Evolutionary conservation across 2,113 vertebrate species (phyloP).

Genomic region (Sinocyclocheilus maitianheensis): DNA sequence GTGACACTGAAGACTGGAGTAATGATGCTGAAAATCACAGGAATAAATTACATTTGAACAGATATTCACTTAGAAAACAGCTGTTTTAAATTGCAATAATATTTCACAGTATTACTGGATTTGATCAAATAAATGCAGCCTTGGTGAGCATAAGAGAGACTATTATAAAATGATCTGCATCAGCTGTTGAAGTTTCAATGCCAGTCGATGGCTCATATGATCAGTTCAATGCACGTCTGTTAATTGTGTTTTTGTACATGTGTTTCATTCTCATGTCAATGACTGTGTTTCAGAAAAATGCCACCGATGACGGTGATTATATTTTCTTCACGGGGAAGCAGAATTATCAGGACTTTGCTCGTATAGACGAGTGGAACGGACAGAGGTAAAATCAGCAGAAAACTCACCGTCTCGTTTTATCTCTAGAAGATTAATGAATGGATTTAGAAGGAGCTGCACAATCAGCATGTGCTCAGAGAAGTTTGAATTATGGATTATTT

Average conservation of each 20-base stretch:
- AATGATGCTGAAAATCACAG: no score
- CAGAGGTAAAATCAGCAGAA: constrained; percentile 75
- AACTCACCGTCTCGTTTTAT: background rate
- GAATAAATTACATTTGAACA: no score
- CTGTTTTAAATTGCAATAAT: no score
- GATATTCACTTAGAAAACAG: no score
- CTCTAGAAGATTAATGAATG: background rate
- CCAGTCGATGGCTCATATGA: no score
- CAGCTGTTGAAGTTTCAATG: no score
- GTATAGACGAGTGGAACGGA: constrained; percentile 87
- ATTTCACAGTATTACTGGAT: no score
- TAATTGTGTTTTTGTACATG: no score
- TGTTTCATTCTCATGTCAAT: background rate
- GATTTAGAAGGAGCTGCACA: background rate
- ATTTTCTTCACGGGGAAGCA: constrained; percentile 85
- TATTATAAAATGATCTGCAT: no score
- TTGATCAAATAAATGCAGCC: no score
- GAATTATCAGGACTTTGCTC: constrained; percentile 86
- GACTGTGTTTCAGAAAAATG: constrained; percentile 80
- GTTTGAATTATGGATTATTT: background rate
- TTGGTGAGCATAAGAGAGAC: no score
- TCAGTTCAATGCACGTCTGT: background rate
- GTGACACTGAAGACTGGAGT: no score
- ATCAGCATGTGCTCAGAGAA: background rate
- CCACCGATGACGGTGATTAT: constrained; percentile 87